Base-by-base conservation (phyloP, 1,140 invertebrate genomes). In the Drosophila biarmipes region DNA sequence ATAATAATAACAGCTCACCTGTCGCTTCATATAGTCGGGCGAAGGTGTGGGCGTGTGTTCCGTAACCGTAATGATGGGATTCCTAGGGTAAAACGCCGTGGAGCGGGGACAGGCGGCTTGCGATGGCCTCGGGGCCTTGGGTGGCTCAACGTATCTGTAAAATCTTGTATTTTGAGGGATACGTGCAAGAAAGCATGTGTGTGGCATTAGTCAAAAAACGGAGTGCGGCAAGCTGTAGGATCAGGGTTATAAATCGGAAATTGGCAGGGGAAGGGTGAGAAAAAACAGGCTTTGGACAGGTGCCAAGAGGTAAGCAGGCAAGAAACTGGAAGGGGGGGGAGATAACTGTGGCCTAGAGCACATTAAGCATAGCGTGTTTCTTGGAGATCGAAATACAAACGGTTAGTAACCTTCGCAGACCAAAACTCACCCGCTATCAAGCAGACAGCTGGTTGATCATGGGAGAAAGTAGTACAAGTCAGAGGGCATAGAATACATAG, bases 41-140 rank as follows among this genome's bases (percentile, higher is more conserved):
- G 96, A 97, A 10, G 97, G 96, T 8, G 96, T 95, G 0, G 97
- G 97, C 1, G 97, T 98, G 89, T 99, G 97, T 91, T 98, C 97
- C 1, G 98, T 99, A 0, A 99, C 97, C 2, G 98, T 99, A 45
- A 99, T 99, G 54, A 99, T 98, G 1, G 98, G 98, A 93, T 98
- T 98, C 40, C 95, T 93, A 1, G 93, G 92, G 59, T 93, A 92
- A 49, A 92, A 93, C 1, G 63, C 75, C 8, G 92, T 80, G 40
- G 91, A 77, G 10, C 85, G 78, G 11, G 78, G 90, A 34, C 90
- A 80, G 4, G 79, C 58, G 6, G 77, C 67, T 38, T 82, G 91
- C 37, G 91, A 85, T 51, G 80, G 73, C 15, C 87, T 72, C 0
- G 87, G 63, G 6, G 86, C 61, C 56, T 87, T 92, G 0, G 90